A percentile compares a stretch with the other conserved stretches of the same genome.
Evolutionary conservation across 2,888 invertebrate genomes (phyloP).

Genomic region (Lasioglossum calceatum): DNA sequence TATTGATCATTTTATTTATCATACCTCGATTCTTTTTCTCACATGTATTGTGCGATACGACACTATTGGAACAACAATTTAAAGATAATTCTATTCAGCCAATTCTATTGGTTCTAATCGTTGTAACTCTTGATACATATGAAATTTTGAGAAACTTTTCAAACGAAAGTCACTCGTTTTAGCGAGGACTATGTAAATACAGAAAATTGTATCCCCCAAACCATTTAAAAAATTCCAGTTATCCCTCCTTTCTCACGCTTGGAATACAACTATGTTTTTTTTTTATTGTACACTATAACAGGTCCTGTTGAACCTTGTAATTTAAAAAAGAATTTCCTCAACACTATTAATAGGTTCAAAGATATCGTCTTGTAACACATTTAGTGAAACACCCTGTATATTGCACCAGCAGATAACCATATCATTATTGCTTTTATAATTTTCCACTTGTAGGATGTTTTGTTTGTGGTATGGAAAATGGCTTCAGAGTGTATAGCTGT

Average conservation of each 20-base stretch:
- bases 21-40: background rate
- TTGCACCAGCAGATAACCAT: slow-evolving; percentile 66
- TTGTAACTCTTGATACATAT: background rate
- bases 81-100: slow-evolving; percentile 43
- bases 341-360: background rate
- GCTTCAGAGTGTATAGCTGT: slow-evolving; percentile 98
- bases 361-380: background rate
- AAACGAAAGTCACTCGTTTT: background rate
- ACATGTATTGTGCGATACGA: background rate
- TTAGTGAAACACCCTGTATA: slow-evolving; percentile 21
- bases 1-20: slow-evolving; percentile 3
- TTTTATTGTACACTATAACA: background rate
- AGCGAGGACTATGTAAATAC: slow-evolving; percentile 23
- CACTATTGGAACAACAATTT: slow-evolving; percentile 19
- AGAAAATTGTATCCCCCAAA: background rate
- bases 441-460: slow-evolving; percentile 92
- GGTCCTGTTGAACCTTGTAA: background rate
- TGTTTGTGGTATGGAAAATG: slow-evolving; percentile 98
- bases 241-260: background rate
- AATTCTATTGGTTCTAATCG: background rate
- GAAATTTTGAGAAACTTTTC: background rate
- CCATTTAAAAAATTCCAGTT: background rate
- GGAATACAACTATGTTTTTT: background rate
- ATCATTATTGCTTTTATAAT: slow-evolving; percentile 61
- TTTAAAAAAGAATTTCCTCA: background rate